Percentiles rank a stretch among this genome's conserved stretches.
Evolutionary conservation across 2,888 invertebrate species (phyloP).

Genomic region (Phaonia tiefii): DNA sequence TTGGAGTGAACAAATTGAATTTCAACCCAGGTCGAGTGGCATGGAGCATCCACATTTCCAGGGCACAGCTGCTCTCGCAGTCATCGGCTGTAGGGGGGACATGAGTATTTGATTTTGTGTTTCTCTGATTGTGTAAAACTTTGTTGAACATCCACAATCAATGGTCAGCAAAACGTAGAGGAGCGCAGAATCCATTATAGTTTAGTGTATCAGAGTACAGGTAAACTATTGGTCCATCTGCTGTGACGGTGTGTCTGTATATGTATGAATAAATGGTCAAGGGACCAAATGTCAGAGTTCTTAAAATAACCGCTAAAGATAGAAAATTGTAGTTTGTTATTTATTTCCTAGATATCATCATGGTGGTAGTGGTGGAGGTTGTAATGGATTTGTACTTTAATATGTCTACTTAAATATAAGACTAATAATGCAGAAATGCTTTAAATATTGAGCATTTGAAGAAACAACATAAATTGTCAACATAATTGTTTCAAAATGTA

Average conservation of each 20-base stretch:
- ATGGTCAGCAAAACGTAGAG: not conserved
- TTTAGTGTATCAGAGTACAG: not conserved
- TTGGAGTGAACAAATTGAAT: constrained; percentile 60
- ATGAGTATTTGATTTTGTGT: too few relatives aligned
- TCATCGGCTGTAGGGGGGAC: too few relatives aligned
- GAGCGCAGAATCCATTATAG: constrained; percentile 14
- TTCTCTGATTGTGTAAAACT: too few relatives aligned
- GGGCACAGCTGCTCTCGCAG: too few relatives aligned
- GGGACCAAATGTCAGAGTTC: constrained; percentile 38
- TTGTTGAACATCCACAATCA: not conserved
- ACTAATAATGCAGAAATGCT: too few relatives aligned
- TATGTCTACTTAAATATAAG: too few relatives aligned
- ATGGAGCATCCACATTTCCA: not conserved
- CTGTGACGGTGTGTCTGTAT: not conserved
- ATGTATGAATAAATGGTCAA: constrained; percentile 26
- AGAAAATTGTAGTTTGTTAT: constrained; percentile 14
- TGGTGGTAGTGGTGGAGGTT: not conserved
- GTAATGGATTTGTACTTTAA: too few relatives aligned
- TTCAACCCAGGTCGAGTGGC: constrained; percentile 35
- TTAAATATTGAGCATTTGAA: too few relatives aligned
- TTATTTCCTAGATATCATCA: too few relatives aligned
- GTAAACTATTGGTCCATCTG: not conserved
- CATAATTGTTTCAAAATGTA: too few relatives aligned
- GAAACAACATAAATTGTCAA: too few relatives aligned
- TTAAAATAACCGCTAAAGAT: constrained; percentile 30